Evolutionary conservation across 1,140 invertebrate genomes (phyloP), one percentile per base, ranked within the genome.

Genomic region (Dysdera silvatica): DNA sequence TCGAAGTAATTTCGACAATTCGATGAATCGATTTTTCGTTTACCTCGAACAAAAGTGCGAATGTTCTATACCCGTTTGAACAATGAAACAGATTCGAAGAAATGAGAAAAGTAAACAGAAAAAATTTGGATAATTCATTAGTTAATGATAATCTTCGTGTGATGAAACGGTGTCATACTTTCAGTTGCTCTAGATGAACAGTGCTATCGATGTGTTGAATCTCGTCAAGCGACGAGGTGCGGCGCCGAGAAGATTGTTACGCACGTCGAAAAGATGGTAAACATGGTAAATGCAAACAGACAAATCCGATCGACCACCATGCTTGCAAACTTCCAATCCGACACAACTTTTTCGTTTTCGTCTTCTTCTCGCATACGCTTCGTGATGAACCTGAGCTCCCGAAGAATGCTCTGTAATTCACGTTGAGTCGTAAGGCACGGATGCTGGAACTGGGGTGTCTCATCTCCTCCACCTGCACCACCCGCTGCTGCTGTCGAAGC

Each of bases 301-400:
- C 95, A 98, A 80, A 97, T 84, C 81, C 95, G 86, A 83, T 98
- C 95, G 77, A 99, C 92, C 77, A 99, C 95, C 92, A 98, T 98
- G 76, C 95, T 95, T 74, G 96, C 96, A 81, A 98, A 99, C 82
- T 97, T 97, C 95, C 96, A 99, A 82, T 98, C 95, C 75, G 86
- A 89, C 66, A 87, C 89, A 77, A 93, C 83, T 76, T 91, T 89
- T 73, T 86, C 84, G 71, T 87, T 85, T 76, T 91, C 85, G 79
- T 95, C 90, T 71, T 91, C 89, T 78, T 87, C 88, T 76, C 89
- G 85, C 82, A 94, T 85, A 80, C 90, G 83, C 37, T 68, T 61
- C 29, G 91, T 95, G 72, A 98, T 96, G 78, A 95, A 95, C 78
- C 90, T 87, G 71, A 99, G 83, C 81, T 99, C 95, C 78, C 91